Conservation (phyloP, 2,797 vertebrate genomes). For the Sebastes kiyomatsui region DNA sequence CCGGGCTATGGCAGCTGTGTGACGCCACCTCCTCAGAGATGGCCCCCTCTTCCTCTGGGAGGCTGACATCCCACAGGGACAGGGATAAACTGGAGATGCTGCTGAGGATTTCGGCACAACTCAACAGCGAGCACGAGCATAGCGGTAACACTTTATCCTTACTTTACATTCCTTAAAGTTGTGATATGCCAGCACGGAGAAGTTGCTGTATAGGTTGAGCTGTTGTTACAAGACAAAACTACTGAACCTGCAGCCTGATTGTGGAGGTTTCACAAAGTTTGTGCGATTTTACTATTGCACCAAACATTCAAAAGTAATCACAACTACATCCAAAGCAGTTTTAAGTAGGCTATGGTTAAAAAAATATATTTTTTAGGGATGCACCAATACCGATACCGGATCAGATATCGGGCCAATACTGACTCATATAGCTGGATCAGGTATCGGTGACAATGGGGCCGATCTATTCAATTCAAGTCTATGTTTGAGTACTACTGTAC, state of each 20-base stretch:
- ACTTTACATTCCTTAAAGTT: background rate
- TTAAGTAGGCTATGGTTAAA: background rate
- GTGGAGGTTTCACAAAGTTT: background rate
- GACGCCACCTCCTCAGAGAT: constrained; percentile 73
- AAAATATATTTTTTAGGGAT: no score
- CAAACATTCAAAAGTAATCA: background rate
- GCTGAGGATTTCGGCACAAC: constrained; percentile 31
- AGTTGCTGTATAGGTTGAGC: background rate
- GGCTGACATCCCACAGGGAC: constrained; percentile 65
- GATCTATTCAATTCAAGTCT: no score
- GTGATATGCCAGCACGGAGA: background rate
- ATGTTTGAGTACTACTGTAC: no score
- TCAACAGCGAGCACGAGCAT: constrained; percentile 4
- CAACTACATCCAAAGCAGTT: background rate
- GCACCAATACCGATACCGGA: no score
- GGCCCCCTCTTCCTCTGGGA: constrained; percentile 55
- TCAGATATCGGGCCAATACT: no score
- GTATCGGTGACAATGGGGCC: no score
- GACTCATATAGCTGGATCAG: no score
- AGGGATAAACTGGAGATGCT: constrained; percentile 60
- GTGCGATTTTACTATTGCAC: background rate
- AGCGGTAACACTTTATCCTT: background rate
- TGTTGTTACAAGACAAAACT: background rate
- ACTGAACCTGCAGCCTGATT: background rate
- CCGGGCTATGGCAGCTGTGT: constrained; percentile 73